These are phyloP conservation scores for Euborellia annulipes DNA, from an alignment of 1,140 invertebrate species.

Conservation along the genomic window DNA sequence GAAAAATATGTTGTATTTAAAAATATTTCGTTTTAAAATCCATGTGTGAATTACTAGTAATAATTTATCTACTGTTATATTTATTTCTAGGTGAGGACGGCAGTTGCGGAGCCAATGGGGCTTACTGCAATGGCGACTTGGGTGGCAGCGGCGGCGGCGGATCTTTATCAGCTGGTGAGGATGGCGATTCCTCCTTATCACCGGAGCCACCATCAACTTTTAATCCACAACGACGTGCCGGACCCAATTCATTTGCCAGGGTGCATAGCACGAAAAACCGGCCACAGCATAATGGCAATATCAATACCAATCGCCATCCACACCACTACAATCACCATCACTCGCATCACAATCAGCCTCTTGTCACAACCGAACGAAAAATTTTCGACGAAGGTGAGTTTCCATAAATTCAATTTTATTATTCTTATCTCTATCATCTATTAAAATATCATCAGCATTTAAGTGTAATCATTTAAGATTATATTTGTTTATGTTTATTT, in stretches of 20 bases:
- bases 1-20: too few species aligned
- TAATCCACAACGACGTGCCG: slow-evolving; percentile 12
- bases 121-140: slow-evolving; percentile 14
- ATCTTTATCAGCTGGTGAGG: slow-evolving; percentile 31
- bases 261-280: slow-evolving; percentile 14
- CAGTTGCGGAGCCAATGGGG: slow-evolving; percentile 6
- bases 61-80: too few species aligned
- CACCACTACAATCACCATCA: slow-evolving; percentile 3
- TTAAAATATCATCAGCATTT: too few species aligned
- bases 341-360: slow-evolving; percentile 1
- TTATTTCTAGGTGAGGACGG: slow-evolving; percentile 16
- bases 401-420: background rate
- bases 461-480: too few species aligned
- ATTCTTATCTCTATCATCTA: too few species aligned
- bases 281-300: slow-evolving; percentile 6
- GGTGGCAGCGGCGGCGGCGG: slow-evolving; percentile 17
- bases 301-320: slow-evolving; percentile 11
- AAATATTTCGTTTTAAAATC: too few species aligned
- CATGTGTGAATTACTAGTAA: too few species aligned
- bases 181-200: slow-evolving; percentile 10
- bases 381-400: slow-evolving; percentile 9
- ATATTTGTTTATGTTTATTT: too few species aligned
- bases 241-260: slow-evolving; percentile 24
- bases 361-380: slow-evolving; percentile 10
- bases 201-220: slow-evolving; percentile 15